phyloP scores from a whole-genome alignment of 2,113 vertebrate genomes.

The Grallaria varia region DNA sequence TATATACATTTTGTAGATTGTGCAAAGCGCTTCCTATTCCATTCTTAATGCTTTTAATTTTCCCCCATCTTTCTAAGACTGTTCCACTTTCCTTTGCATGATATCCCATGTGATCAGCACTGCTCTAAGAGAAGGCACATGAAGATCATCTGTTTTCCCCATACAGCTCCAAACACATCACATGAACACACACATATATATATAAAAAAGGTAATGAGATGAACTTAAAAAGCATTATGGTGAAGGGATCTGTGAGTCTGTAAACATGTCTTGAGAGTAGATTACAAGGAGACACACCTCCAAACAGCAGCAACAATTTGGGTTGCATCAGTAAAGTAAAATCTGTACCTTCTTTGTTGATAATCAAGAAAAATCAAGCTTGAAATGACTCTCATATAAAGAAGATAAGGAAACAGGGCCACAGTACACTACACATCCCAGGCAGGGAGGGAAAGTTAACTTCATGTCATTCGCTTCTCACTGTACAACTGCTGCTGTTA shows the following conservation, averaged over 20 bases:
- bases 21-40: background rate
- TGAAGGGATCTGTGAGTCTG: background rate
- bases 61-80: background rate
- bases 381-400: background rate
- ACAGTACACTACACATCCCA: background rate
- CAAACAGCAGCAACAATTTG: fast-evolving
- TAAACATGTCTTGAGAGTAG: background rate
- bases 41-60: background rate
- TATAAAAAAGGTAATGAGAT: background rate
- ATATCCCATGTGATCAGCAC: background rate
- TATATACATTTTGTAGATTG: background rate
- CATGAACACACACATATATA: fast-evolving
- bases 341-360: background rate
- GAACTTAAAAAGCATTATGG: background rate
- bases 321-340: background rate
- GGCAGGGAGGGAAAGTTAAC: background rate
- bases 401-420: background rate
- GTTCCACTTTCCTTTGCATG: background rate
- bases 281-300: background rate
- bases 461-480: background rate
- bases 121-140: background rate
- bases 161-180: background rate
- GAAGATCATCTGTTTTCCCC: background rate
- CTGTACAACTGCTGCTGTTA: background rate
- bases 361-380: background rate